Base-by-base conservation (phyloP, 30 jellyfish, hydroid and myxozoan genomes). In the Aurelia aurita complex sp. Pacific region DNA sequence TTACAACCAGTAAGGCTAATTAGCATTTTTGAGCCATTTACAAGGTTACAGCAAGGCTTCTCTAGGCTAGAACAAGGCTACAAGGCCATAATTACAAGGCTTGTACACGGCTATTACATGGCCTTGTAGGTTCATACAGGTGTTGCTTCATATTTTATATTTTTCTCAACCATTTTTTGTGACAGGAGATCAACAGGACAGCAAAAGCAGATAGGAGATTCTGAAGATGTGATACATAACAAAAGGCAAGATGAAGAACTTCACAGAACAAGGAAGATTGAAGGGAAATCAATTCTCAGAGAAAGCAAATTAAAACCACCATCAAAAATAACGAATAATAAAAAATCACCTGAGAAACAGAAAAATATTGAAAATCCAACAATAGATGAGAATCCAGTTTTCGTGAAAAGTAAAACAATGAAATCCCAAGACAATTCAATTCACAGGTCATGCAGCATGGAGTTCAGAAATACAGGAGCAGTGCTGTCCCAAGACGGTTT, bases 401-500 rank as follows among this genome's bases (percentile, higher is more conserved):
- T 34, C 0, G 16, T 3, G 35, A 17, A 7, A 12, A 16, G n/a
- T 12, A 75, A 32, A 11, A 65, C 55, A 12, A 12, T 10, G 38
- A 69, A 82, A 11, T 32, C 33, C 18, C 65, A 62, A 60, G 69
- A 51, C 16, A 46, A 13, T n/a, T 13, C 79, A 15, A 46, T 82
- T n/a, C 69, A 38, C 32, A 70, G 78, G 54, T 60, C 92, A 18
- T 82, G 92, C 59, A 82, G 92, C 18, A 82, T 54, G 68, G 92
- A 82, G 50, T 82, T 72, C 52, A 82, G 92, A 60, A 82, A 71
- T 60, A 38, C 85, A 15, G 85, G 63, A 64, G 61, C 65, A 35
- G 32, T 51, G 51, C 18, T 46, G 34, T 57, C 64, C 51, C 92
- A 70, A 54, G 83, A 83, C 17, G 23, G 83, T 36, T 29, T 19